Percentiles rank a stretch among this genome's conserved stretches.
Conservation (phyloP, 2,797 vertebrate species). For the Antennarius maculatus region DNA sequence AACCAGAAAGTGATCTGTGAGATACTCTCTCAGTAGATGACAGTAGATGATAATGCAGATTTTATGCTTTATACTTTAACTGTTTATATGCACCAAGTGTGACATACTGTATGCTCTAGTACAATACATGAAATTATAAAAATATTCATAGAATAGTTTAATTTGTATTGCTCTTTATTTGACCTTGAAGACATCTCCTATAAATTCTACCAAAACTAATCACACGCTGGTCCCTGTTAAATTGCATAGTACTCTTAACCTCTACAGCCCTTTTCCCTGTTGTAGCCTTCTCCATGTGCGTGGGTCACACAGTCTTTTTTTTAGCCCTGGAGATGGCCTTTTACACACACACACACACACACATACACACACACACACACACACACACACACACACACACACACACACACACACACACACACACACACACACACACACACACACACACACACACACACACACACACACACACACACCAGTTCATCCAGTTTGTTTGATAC, state of each 20-base stretch:
- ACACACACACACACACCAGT: slow-evolving; percentile 79
- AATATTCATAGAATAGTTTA: slow-evolving; percentile 12
- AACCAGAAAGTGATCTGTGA: neutral
- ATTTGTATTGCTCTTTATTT: slow-evolving; percentile 27
- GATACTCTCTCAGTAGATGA: neutral
- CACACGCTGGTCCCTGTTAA: slow-evolving; percentile 60
- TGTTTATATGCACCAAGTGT: too few relatives aligned
- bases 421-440: slow-evolving; percentile 52
- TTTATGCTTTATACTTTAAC: too few relatives aligned
- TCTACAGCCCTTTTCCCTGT: slow-evolving; percentile 45
- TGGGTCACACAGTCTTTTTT: slow-evolving; percentile 33
- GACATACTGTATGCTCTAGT: neutral
- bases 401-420: too few relatives aligned
- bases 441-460: slow-evolving; percentile 52
- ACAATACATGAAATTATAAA: slow-evolving; percentile 13
- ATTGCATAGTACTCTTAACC: slow-evolving; percentile 50
- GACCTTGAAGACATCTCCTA: slow-evolving; percentile 48
- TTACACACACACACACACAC: slow-evolving; percentile 8
- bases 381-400: too few relatives aligned
- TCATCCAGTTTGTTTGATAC: slow-evolving; percentile 84
- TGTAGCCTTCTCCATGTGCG: slow-evolving; percentile 33
- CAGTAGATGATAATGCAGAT: neutral
- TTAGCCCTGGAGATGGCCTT: slow-evolving; percentile 33
- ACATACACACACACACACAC: too few relatives aligned
- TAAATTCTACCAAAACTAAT: slow-evolving; percentile 65